Conservation (phyloP, 2,797 vertebrate species). For the Urosaurus nigricauda region DNA sequence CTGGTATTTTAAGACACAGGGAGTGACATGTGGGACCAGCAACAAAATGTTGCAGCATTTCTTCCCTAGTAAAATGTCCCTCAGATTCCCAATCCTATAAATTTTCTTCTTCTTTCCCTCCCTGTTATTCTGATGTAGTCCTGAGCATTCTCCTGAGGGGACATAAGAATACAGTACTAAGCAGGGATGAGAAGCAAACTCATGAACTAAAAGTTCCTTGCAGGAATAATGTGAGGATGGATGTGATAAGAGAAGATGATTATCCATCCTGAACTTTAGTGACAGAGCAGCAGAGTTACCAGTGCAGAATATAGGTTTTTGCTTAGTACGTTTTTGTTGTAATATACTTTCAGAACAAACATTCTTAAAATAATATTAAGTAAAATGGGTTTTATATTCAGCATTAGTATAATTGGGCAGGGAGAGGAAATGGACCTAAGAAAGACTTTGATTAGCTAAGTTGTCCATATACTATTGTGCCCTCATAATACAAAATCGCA, state of each 20-base stretch:
- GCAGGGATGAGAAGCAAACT: neutral
- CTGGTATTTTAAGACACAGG: neutral
- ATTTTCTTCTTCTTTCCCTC: neutral
- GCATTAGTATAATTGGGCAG: neutral
- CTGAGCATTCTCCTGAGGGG: neutral
- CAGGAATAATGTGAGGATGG: neutral
- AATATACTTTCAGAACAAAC: neutral
- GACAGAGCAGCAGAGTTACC: neutral
- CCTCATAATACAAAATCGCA: neutral
- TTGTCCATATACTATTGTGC: neutral
- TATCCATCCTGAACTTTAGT: neutral
- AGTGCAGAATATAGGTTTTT: neutral
- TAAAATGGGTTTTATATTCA: no score
- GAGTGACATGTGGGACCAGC: neutral
- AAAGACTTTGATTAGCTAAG: neutral
- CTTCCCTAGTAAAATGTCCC: neutral
- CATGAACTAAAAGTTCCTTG: neutral
- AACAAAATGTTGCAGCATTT: neutral
- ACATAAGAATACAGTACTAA: neutral
- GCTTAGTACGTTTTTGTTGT: neutral
- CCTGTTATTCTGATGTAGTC: neutral
- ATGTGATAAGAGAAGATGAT: constrained; percentile 1
- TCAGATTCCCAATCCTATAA: neutral
- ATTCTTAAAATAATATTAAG: neutral
- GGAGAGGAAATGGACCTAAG: neutral